Conservation (phyloP, 2,888 invertebrate genomes). For the Drosophila borborema region DNA sequence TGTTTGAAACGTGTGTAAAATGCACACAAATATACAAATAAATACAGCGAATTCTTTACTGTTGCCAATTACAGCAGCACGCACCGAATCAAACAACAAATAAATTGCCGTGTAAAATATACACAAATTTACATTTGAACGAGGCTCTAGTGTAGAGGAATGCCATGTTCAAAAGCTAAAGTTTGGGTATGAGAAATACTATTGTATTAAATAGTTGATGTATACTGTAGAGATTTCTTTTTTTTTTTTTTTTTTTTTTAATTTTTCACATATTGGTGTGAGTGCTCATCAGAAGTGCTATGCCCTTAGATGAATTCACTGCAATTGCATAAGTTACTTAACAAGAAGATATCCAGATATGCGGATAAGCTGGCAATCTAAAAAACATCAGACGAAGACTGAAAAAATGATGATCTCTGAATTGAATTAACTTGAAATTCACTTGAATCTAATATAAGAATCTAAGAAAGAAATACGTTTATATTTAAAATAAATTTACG, state of each 20-base stretch:
- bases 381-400: no score
- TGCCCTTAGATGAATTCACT: no score
- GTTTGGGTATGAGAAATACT: neutral
- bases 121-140: conserved; percentile 26
- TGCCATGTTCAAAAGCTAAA: conserved; percentile 3
- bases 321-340: no score
- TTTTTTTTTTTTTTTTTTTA: no score
- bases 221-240: no score
- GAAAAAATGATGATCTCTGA: no score
- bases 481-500: no score
- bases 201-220: conserved; percentile 1
- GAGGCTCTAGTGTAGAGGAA: conserved; percentile 27
- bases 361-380: no score
- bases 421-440: no score
- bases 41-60: conserved; percentile 52
- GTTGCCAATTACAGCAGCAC: conserved; percentile 58
- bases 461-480: no score
- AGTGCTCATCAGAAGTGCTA: neutral
- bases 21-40: conserved; percentile 49
- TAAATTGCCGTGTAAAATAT: conserved; percentile 20
- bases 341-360: no score
- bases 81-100: conserved; percentile 6
- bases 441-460: no score
- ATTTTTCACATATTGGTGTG: neutral
- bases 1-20: conserved; percentile 39